Evolutionary conservation across 2,113 vertebrate species (phyloP).

Genomic region (Laterallus jamaicensis): DNA sequence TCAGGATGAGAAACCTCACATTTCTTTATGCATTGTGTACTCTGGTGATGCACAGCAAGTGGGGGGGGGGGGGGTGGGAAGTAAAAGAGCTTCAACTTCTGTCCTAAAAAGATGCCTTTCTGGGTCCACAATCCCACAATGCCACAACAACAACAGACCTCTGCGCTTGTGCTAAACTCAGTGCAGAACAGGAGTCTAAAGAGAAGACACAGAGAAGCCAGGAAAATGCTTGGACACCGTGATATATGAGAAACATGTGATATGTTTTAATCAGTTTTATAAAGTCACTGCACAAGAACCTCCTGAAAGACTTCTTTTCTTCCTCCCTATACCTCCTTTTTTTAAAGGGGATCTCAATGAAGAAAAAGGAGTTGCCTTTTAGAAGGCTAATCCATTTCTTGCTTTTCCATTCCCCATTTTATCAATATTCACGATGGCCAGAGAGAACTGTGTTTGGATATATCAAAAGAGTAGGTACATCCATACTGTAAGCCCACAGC

Average conservation of each 20-base stretch:
- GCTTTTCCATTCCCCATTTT: not conserved
- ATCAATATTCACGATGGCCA: not conserved
- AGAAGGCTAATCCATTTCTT: not conserved
- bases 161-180: not conserved
- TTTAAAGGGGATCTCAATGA: not conserved
- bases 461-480: not conserved
- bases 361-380: not conserved
- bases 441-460: not conserved
- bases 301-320: not conserved
- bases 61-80: not conserved
- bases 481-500: not conserved
- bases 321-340: accelerated
- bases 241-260: not conserved
- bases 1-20: not conserved
- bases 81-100: not conserved
- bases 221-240: not conserved
- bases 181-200: not conserved
- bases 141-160: not conserved
- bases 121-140: not conserved
- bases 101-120: not conserved
- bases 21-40: conserved; percentile 25
- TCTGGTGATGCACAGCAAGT: not conserved
- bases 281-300: not conserved
- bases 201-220: not conserved
- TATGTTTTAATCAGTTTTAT: not conserved